Conservation (phyloP, 2,888 invertebrate species). For the Nycteola revayana region DNA sequence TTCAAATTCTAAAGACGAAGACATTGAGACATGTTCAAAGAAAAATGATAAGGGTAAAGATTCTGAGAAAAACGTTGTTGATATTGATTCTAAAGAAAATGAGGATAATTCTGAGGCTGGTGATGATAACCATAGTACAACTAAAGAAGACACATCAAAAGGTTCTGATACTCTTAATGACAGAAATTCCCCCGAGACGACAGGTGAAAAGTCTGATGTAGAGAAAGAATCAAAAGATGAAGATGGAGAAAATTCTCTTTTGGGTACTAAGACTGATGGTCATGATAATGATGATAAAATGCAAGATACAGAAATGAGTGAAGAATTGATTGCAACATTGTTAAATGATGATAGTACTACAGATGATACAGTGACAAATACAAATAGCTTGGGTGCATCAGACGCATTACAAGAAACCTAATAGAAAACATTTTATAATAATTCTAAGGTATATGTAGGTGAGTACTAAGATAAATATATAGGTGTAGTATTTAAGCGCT, state of each 20-base stretch:
- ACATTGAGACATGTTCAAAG: background rate
- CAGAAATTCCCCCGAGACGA: constrained; percentile 9
- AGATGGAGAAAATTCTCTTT: constrained; percentile 7
- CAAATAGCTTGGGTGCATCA: constrained; percentile 26
- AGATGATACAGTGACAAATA: constrained; percentile 23
- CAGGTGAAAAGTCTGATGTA: constrained; percentile 3
- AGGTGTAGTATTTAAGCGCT: constrained; percentile 24
- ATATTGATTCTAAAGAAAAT: constrained; percentile 8
- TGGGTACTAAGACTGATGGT: constrained; percentile 25
- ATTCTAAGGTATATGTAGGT: constrained; percentile 24
- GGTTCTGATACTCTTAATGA: constrained; percentile 6
- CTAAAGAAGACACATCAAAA: background rate
- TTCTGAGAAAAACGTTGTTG: constrained; percentile 5
- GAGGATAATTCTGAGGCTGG: constrained; percentile 7
- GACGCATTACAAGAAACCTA: constrained; percentile 29
- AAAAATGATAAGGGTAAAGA: constrained; percentile 1
- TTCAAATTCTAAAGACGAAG: constrained; percentile 7
- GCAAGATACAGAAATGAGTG: constrained; percentile 58
- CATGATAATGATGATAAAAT: constrained; percentile 35
- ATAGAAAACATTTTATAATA: constrained; percentile 21
- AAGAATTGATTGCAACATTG: constrained; percentile 60
- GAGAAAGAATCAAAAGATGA: constrained; percentile 5
- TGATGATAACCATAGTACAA: background rate
- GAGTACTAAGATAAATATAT: constrained; percentile 12
- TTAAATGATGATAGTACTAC: constrained; percentile 51